Conservation (phyloP, 2,888 invertebrate species). For the Nesidiocoris tenuis region DNA sequence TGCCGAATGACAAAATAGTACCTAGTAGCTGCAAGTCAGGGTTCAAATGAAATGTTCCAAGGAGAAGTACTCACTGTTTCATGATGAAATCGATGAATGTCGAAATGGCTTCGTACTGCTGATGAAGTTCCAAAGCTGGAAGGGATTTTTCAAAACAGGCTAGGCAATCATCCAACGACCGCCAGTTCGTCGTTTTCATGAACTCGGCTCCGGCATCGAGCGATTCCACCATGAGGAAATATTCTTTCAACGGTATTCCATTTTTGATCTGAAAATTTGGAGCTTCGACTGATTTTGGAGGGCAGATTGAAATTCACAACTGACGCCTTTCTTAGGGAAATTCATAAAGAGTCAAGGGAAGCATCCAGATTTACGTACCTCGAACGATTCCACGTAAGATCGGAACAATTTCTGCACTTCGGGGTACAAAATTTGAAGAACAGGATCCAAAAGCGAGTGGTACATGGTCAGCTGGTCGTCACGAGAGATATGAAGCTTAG, state of each 20-base stretch:
- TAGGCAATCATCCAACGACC: constrained; percentile 39
- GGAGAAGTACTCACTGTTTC: constrained; percentile 11
- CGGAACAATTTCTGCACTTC: constrained; percentile 41
- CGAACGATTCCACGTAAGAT: constrained; percentile 43
- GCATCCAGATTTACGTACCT: constrained; percentile 35
- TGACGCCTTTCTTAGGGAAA: too few species aligned
- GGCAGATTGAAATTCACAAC: too few species aligned
- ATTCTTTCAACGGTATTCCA: constrained; percentile 29
- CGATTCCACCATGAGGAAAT: constrained; percentile 38
- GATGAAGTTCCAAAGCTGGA: constrained; percentile 45
- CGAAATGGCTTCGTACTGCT: constrained; percentile 30
- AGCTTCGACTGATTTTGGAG: too few species aligned
- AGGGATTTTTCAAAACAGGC: constrained; percentile 37
- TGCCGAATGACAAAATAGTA: too few species aligned
- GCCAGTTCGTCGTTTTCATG: constrained; percentile 25
- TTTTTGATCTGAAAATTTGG: constrained; percentile 39
- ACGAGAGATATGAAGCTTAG: constrained; percentile 28
- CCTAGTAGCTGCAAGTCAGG: too few species aligned
- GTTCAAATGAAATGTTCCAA: too few species aligned
- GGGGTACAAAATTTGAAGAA: constrained; percentile 45
- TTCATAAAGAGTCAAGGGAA: too few species aligned
- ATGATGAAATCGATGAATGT: constrained; percentile 35
- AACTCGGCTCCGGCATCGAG: constrained; percentile 44
- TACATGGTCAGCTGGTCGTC: constrained; percentile 43
- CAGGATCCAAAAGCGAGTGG: constrained; percentile 47